A percentile compares a stretch with the other conserved stretches of the same genome.
Evolutionary conservation across 2,888 invertebrate genomes (phyloP).

Genomic region (Tenthredo amoena): DNA sequence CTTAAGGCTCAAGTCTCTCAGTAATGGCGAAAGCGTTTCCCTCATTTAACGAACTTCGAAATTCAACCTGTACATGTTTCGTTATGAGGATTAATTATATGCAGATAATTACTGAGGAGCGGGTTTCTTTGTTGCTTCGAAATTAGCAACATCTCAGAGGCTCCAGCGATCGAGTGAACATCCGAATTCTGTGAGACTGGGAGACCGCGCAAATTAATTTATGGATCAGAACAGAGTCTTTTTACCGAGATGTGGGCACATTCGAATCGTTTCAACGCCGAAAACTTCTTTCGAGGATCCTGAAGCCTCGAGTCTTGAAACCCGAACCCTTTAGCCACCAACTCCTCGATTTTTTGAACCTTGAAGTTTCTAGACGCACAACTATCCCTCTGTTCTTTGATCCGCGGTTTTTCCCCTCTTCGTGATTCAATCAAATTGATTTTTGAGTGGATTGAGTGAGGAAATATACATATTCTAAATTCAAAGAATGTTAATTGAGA

Average conservation of each 20-base stretch:
- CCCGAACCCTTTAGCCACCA: not conserved
- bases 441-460: not conserved
- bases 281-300: not conserved
- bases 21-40: not conserved
- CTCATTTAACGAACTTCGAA: not conserved
- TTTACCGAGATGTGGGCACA: not conserved
- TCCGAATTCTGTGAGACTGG: not conserved
- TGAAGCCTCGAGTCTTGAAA: not conserved
- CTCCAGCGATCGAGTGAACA: not conserved
- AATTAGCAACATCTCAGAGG: not conserved
- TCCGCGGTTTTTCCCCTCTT: not conserved
- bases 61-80: not conserved
- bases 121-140: not conserved
- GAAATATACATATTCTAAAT: not conserved
- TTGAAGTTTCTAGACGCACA: not conserved
- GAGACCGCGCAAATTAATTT: not conserved
- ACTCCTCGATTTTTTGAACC: not conserved
- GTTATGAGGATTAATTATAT: slow-evolving; percentile 2
- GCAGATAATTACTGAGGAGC: not conserved
- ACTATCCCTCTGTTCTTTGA: too few relatives aligned
- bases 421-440: not conserved
- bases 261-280: not conserved
- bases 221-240: not conserved
- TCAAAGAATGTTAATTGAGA: not conserved
- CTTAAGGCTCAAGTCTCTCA: not conserved